Base-by-base conservation (phyloP, 1,140 invertebrate species). In the silkworm (Bombyx mori) region DNA sequence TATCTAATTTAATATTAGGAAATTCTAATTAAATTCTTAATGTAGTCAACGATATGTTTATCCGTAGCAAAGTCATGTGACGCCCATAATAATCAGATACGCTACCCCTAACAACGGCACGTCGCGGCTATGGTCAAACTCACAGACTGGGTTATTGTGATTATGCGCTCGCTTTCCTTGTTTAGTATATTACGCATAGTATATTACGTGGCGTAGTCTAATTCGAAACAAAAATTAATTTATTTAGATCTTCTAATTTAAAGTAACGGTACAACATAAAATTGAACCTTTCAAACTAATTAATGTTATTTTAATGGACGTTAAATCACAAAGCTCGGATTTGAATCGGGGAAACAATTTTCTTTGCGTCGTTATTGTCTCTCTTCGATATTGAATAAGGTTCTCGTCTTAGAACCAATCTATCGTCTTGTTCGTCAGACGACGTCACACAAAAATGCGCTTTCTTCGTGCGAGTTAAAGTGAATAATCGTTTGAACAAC, bases 351-450 rank as follows among this genome's bases (percentile, higher is more conserved):
- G 54, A 72, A 69, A 71, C 66, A 75, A 74, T 77, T 35, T 70
- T 59, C 66, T 66, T 68, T 66, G 70, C 71, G 44, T 50, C 53
- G 54, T 69, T 67, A 71, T 65, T 65, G 58, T 56, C 66, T 66
- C 65, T 62, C 69, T 67, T 76, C 69, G 65, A 75, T 73, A 74
- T 78, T 73, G 67, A 77, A 78, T 77, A 69, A 68, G 65, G 68
- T 56, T 61, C 63, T 71, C 63, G 62, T 65, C 68, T 73, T 69
- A 69, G 61, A 58, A 66, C 58, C 66, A 62, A 73, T 74, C 69
- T 65, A 72, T 76, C 68, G 68, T 62, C 60, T 57, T 51, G 42
- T 50, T 67, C 62, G 44, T 57, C 26, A 18, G 50, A 55, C 44
- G 52, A 42, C 8, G 42, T 59, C 48, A 68, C 54, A 52, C 42